Base-by-base conservation (phyloP, 2,888 invertebrate species). In the Trisateles emortualis region DNA sequence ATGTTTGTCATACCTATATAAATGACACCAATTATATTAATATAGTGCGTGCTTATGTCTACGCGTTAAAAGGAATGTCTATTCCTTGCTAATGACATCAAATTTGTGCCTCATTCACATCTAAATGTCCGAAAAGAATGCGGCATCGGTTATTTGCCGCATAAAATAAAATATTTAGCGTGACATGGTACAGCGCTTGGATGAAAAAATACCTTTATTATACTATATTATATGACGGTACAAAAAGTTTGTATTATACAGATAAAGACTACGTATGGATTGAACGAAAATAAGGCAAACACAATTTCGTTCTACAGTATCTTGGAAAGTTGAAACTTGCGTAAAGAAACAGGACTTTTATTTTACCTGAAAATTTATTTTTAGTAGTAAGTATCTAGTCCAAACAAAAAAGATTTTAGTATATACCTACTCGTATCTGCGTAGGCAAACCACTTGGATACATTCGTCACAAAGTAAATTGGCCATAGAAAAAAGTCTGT, bases 41-140 rank as follows among this genome's bases (percentile, higher is more conserved):
- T 86, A 82, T 78, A 70, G 68, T 64, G 68, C 68, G 70, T 77
- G 81, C 79, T 80, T 81, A 64, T 73, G 68, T 52, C 58, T 68
- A 66, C 66, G 72, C 74, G 81, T 80, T 77, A 74, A 52, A 50
- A 62, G 78, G 86, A 88, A 86, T 89, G 81, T 76, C 77, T 78
- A 74, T 78, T 81, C 73, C 81, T 77, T 79, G 75, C 79, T 88
- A 87, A 90, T 87, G 88, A 87, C 78, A 70, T 71, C 74, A 79
- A 83, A 84, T n/a, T 83, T 79, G 81, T 80, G 76, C 73, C 73
- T 78, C 56, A 71, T 76, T 67, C 72, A 39, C 78, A 73, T 72
- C 71, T 73, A 65, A 69, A 77, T 78, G 79, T 79, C 82, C 83
- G 63, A 75, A 77, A 81, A 78, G 82, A 84, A 88, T 87, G 84